phyloP scores from a whole-genome alignment of 2,113 vertebrate species.

The Phasianus colchicus region DNA sequence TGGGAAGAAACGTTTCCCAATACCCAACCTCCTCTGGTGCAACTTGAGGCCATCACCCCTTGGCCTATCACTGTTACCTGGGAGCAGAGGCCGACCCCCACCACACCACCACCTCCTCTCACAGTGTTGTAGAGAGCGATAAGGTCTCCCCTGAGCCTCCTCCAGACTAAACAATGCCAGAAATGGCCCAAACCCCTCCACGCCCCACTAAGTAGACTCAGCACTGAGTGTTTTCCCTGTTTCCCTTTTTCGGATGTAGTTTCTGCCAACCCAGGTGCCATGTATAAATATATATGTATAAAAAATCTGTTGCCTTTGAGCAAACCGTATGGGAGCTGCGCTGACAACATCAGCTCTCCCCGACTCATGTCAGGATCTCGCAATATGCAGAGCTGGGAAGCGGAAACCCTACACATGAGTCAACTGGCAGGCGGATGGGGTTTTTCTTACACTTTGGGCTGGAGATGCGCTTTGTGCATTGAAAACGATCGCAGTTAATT shows the following conservation, averaged over 20 bases:
- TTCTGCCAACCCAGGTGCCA: conserved; percentile 66
- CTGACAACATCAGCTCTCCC: conserved; percentile 43
- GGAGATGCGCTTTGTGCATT: not conserved
- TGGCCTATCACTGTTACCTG: too few species aligned
- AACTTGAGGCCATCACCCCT: too few species aligned
- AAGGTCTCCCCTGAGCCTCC: too few species aligned
- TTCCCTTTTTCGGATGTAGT: conserved; percentile 45
- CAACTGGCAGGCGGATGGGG: conserved; percentile 58
- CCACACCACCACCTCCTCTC: too few species aligned
- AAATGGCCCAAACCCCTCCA: not conserved
- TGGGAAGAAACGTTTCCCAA: too few species aligned
- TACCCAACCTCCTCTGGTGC: too few species aligned
- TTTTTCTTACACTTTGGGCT: conserved; percentile 48
- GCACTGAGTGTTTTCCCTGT: conserved; percentile 9
- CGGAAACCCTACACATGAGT: conserved; percentile 66
- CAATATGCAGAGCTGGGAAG: conserved; percentile 67
- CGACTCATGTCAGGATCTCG: conserved; percentile 53
- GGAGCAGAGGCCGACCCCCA: too few species aligned
- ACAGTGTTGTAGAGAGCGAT: too few species aligned
- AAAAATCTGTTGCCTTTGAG: conserved; percentile 68
- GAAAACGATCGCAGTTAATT: not conserved
- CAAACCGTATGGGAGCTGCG: conserved; percentile 57
- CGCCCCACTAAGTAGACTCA: conserved; percentile 25
- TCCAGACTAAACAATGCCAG: too few species aligned
- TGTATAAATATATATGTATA: conserved; percentile 68